Base-by-base conservation (phyloP, 2,888 invertebrate genomes). In the Noctua pronuba region DNA sequence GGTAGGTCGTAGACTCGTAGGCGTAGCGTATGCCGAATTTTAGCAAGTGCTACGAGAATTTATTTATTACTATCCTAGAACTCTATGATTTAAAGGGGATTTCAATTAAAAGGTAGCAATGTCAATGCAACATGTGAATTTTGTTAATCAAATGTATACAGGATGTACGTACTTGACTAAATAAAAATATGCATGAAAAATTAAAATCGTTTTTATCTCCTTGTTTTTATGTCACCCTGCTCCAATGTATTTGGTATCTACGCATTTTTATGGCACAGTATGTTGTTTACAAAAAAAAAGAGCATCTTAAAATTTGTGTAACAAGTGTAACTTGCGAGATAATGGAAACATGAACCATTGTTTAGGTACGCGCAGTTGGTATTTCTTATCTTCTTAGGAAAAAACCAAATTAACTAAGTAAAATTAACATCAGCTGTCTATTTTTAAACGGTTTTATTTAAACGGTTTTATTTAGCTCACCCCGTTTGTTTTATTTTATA, bases 181-280 rank as follows among this genome's bases (percentile, higher is more conserved):
- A 64, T 5, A 65, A 75, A 7, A 46, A 16, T 3, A 28, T n/a
- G 7, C 3, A 21, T 35, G 7, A 60, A 44, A n/a, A 18, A 60
- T 24, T 16, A 11, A 66, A 55, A 28, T 24, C 1, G 0, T 28
- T 60, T 58, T 13, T 18, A 78, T 68, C 86, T 80, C 65, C 68
- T 62, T 16, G 31, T 55, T n/a, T 44, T 79, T 71, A 86, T 86
- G 86, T 18, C 21, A 49, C 41, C 86, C 88, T 83, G 69, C 18
- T 86, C 78, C 65, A 38, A 44, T n/a, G 41, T 73, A 71, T 75
- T 35, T 75, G 77, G 24, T 78, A 46, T 75, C 73, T 80, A 85
- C 85, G 77, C 79, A 88, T 86, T 82, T 80, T 83, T 82, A 78
- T 72, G 52, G 72, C n/a, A 67, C 70, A 84, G 41, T 65, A 18